Evolutionary conservation across 2,113 vertebrate species (phyloP).

Genomic region (Synchiropus splendidus): DNA sequence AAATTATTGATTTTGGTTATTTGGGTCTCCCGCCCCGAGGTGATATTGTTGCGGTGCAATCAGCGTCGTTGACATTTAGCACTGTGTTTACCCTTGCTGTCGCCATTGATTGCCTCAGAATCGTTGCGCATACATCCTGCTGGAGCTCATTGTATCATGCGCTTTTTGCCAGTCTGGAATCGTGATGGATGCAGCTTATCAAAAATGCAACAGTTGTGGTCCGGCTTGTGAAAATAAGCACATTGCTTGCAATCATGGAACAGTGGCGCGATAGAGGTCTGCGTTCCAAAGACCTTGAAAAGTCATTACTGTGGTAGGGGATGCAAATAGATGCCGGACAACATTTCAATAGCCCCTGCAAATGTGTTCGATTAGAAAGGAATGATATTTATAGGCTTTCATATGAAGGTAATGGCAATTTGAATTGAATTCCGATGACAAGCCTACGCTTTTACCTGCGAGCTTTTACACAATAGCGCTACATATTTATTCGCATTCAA

Average conservation of each 20-base stretch:
- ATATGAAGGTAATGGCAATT: constrained; percentile 2
- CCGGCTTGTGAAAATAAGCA: constrained; percentile 28
- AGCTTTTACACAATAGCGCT: constrained; percentile 16
- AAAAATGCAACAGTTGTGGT: constrained; percentile 48
- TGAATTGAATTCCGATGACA: constrained; percentile 5
- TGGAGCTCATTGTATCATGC: constrained; percentile 40
- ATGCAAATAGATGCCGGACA: constrained; percentile 12
- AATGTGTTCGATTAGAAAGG: constrained; percentile 7
- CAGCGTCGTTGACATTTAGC: constrained; percentile 62
- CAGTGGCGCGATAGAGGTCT: constrained; percentile 6
- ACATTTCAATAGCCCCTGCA: too few species aligned
- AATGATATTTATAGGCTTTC: constrained; percentile 12
- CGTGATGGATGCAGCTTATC: constrained; percentile 54
- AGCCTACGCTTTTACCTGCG: constrained; percentile 3
- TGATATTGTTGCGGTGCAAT: constrained; percentile 52
- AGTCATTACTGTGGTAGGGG: constrained; percentile 12
- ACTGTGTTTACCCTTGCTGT: constrained; percentile 62
- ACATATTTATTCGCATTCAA: too few species aligned
- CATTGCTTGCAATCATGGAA: constrained; percentile 28
- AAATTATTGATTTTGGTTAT: constrained; percentile 63
- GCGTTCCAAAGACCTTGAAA: constrained; percentile 25
- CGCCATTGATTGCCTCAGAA: constrained; percentile 58
- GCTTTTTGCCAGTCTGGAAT: constrained; percentile 28
- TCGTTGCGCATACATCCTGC: constrained; percentile 39
- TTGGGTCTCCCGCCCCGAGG: constrained; percentile 44